Evolutionary conservation across 2,113 vertebrate species (phyloP), one percentile per base, ranked within the genome.

Genomic region (Hypocryptadius cinnamomeus): DNA sequence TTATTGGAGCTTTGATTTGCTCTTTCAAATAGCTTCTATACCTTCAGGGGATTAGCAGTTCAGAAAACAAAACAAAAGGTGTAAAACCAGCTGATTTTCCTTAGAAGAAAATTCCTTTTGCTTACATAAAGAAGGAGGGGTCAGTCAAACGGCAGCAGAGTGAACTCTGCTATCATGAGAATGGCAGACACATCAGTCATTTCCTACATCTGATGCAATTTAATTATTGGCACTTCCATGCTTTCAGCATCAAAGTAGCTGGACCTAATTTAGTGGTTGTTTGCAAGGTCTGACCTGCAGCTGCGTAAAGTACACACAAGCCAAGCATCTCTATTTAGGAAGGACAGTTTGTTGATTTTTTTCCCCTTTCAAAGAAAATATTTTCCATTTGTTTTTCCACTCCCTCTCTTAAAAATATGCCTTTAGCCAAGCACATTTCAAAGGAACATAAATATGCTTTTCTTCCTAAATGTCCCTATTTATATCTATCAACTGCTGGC

Each of bases 331-430:
- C 64, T 92, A 5, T 68, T 96, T 66, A 89, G 71, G 71, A 94
- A 93, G 56, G 82, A 78, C 68, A 78, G 76, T 80, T 94, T 78
- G 56, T 73, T 80, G 68, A 33, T 31, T 87, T 89, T 93, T 82
- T 93, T 56, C 6, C 11, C 54, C 44, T 93, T 85, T 94, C 85
- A 95, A 91, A 93, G 89, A 88, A 95, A 95, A 95, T 86, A 94
- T 88, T 96, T 96, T 94, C 82, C 91, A 76, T 93, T 96, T 96
- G 69, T 95, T 94, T 95, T 95, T 94, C 89, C 60, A 95, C 89
- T 95, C 96, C 95, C 72, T 87, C 69, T 92, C 93, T 93, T 86
- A 76, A 90, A 93, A 96, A 94, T 92, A 96, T 89, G 74, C 69
- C 82, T 91, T 93, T 91, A 94, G 85, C 91, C 76, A 89, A 96